Evolutionary conservation across 2,113 vertebrate species (phyloP), one percentile per base, ranked within the genome.

Genomic region (Cyanistes caeruleus): DNA sequence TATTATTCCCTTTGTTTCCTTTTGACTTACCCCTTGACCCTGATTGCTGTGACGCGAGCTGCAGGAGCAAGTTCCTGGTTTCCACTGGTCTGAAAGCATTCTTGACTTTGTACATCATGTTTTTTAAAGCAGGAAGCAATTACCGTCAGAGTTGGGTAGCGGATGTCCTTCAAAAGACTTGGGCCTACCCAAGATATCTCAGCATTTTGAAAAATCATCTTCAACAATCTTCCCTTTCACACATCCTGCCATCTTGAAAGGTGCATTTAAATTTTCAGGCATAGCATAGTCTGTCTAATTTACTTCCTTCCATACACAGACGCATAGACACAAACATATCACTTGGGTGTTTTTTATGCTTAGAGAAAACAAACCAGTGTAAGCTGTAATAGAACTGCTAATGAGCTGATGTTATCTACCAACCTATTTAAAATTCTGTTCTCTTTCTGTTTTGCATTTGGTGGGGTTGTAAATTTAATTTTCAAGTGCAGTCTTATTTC

Each of bases 351-450:
- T 89, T 85, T 65, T 65, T 85, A 59, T 90, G 78, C 86, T 89
- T 41, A 46, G 44, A 96, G 84, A 97, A 97, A 96, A 88, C 75
- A 97, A 97, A 97, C 84, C 89, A 81, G 39, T 92, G 93, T 95
- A 97, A 85, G 86, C 84, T 82, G 90, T 95, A 97, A 97, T 95
- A 95, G 75, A 98, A 96, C 95, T 92, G 94, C 95, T 98, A 98
- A 97, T 97, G 96, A 98, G 93, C 68, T 97, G 93, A 97, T 98
- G 93, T 62, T 98, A 97, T 97, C 96, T 97, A 86, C 44, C 33
- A 74, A 81, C 39, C 80, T 97, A 89, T 96, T 97, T 97, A 97
- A 97, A 97, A 98, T 95, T 95, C 92, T 96, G 51, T 95, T 93
- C 76, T 82, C 82, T 97, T 96, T 94, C 93, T 95, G 30, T 92